phyloP scores from a whole-genome alignment of 2,113 vertebrate genomes.

The Calypte anna region DNA sequence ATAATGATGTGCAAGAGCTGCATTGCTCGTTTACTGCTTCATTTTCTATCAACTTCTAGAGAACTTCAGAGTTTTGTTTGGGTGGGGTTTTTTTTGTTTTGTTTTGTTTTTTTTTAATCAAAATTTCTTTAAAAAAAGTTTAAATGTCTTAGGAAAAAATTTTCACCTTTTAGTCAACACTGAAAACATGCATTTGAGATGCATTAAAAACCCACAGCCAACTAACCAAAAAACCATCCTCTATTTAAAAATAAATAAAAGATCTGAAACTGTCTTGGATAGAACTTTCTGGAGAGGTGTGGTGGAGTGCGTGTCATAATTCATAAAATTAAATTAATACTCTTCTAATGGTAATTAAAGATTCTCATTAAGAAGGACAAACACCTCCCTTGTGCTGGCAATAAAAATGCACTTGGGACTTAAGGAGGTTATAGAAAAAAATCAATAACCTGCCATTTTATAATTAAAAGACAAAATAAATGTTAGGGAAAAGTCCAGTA shows the following conservation, averaged over 20 bases:
- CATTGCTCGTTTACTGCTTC: background rate
- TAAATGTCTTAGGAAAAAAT: background rate
- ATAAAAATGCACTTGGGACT: constrained; percentile 77
- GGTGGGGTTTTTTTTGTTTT: background rate
- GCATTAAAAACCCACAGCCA: background rate
- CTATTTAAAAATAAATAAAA: background rate
- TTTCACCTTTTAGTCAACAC: background rate
- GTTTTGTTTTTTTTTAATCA: background rate
- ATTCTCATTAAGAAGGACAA: constrained; percentile 78
- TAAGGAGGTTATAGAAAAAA: constrained; percentile 75
- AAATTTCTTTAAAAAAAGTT: background rate
- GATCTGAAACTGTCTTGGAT: background rate
- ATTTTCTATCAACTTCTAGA: background rate
- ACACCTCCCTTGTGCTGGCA: constrained; percentile 65
- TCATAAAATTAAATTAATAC: constrained; percentile 79
- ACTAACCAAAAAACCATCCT: background rate
- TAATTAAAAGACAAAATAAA: constrained; percentile 91
- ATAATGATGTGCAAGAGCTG: background rate
- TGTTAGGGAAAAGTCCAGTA: constrained; percentile 82
- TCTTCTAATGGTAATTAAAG: constrained; percentile 81
- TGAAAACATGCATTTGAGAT: background rate
- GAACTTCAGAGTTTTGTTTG: background rate
- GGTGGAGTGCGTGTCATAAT: constrained; percentile 61
- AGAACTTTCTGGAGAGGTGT: constrained; percentile 12
- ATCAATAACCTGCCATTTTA: constrained; percentile 92